A percentile compares a stretch with the other conserved stretches of the same genome.
Evolutionary conservation across 1,140 invertebrate species (phyloP).

Genomic region (Psilanteris sp.): DNA sequence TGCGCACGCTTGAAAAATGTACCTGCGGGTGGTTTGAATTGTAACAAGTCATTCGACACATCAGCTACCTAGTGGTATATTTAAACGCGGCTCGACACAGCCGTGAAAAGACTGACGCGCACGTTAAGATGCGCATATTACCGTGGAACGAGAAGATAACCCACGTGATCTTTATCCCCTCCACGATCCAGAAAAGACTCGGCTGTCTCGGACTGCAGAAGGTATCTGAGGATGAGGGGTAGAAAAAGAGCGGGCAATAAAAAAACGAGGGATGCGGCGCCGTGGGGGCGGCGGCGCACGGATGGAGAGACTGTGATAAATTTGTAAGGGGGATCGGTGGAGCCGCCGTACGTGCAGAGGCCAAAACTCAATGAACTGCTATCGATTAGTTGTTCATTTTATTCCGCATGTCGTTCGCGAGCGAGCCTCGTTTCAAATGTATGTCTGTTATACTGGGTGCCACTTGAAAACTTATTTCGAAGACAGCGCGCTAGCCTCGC

Average conservation of each 20-base stretch:
- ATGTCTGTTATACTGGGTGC: constrained; percentile 9
- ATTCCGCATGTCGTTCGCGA: constrained; percentile 65
- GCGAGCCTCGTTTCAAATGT: constrained; percentile 46
- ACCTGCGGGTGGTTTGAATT: constrained; percentile 54
- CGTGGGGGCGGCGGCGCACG: constrained; percentile 24
- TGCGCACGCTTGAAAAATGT: constrained; percentile 33
- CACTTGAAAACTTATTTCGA: neutral
- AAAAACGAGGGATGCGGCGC: constrained; percentile 52
- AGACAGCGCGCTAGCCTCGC: no score
- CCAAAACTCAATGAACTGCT: constrained; percentile 77
- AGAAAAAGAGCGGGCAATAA: constrained; percentile 41
- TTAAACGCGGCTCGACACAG: constrained; percentile 67
- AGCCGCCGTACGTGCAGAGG: constrained; percentile 56
- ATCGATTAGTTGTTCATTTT: constrained; percentile 77
- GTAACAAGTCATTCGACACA: constrained; percentile 54
- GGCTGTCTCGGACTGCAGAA: constrained; percentile 38
- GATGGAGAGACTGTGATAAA: constrained; percentile 53
- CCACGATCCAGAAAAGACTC: constrained; percentile 7
- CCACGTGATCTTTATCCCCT: constrained; percentile 68
- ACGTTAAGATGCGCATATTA: constrained; percentile 69
- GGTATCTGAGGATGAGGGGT: constrained; percentile 41
- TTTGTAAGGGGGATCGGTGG: constrained; percentile 37
- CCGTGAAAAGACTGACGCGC: constrained; percentile 68
- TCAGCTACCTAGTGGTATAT: constrained; percentile 67
- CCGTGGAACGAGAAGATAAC: constrained; percentile 69